Evolutionary conservation across 2,888 invertebrate species (phyloP), one percentile per base, ranked within the genome.

Genomic region (Eupithecia pulchellata): DNA sequence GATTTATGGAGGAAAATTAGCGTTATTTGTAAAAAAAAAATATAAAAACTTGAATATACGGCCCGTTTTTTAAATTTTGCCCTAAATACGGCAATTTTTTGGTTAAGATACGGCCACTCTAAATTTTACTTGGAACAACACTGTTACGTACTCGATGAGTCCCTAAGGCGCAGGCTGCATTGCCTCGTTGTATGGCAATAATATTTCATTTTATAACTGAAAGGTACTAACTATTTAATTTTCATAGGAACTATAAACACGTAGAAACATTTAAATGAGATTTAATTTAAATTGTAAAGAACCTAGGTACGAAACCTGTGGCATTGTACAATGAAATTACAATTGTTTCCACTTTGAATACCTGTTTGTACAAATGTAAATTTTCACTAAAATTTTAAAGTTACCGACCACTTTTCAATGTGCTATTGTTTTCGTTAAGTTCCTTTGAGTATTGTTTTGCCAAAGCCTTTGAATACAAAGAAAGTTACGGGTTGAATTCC

Each of bases 281-380:
- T 30, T 39, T 30, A 4, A 63, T 63, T 63, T 47, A 36, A 47
- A 42, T 63, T 63, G 30, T 47, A 63, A 42, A 29, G 42, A 6
- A 27, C 20, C 27, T 42, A 20, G 6, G 47, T 47, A 47, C 47
- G 27, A 57, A 57, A 29, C 14, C 29, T 27, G 27, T 6, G 14
- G 27, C 57, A 57, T 47, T 47, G 20, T 47, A 4, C 9, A 52
- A 13, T 52, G 52, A 52, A 52, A 47, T 47, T 11, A 47, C 42
- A 20, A n/a, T n/a, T 42, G n/a, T 47, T 52, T 52, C 13, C 52
- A 20, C 8, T 52, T 52, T 2, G 47, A 47, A 47, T 20, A 47
- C 20, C 47, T 25, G 20, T 47, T 47, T 47, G 20, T 47, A 47
- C 20, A 47, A 20, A 52, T 25, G 11, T 52, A 17, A 14, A 57